A percentile compares a stretch with the other conserved stretches of the same genome.
Conservation (phyloP, 1,140 invertebrate genomes). For the Chironomus striatipennis region DNA sequence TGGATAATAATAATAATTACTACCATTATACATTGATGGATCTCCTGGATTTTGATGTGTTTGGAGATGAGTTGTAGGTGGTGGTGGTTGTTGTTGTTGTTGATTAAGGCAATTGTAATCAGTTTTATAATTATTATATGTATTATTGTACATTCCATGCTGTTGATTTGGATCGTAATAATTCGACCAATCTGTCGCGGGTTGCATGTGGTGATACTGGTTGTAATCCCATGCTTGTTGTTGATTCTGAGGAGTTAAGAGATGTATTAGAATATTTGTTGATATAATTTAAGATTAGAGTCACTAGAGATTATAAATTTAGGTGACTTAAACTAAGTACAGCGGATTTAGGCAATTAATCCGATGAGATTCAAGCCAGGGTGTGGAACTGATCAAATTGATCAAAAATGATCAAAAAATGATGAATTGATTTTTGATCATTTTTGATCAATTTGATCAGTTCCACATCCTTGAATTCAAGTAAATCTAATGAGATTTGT, state of each 20-base stretch:
- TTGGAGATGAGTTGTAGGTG: neutral
- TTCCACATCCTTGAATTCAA: too few species aligned
- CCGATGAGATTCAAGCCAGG: too few species aligned
- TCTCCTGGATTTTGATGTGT: neutral
- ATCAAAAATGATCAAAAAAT: too few species aligned
- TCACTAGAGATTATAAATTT: too few species aligned
- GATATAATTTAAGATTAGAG: too few species aligned
- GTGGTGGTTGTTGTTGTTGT: neutral
- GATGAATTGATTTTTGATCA: too few species aligned
- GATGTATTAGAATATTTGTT: too few species aligned
- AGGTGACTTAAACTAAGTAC: too few species aligned
- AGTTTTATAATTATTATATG: conserved; percentile 20
- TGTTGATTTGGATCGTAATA: neutral
- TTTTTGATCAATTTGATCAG: too few species aligned
- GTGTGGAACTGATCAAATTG: too few species aligned
- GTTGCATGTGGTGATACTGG: neutral
- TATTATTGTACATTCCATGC: conserved; percentile 15
- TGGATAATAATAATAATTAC: conserved; percentile 15
- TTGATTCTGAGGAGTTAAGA: neutral
- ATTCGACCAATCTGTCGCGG: neutral
- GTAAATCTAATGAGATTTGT: too few species aligned
- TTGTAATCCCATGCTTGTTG: conserved; percentile 20
- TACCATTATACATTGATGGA: conserved; percentile 1
- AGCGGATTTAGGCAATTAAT: too few species aligned
- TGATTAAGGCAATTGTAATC: conserved; percentile 22